These are phyloP conservation scores for Sebastes taczanowskii DNA, from an alignment of 2,797 vertebrate genomes.

Conservation along the genomic window DNA sequence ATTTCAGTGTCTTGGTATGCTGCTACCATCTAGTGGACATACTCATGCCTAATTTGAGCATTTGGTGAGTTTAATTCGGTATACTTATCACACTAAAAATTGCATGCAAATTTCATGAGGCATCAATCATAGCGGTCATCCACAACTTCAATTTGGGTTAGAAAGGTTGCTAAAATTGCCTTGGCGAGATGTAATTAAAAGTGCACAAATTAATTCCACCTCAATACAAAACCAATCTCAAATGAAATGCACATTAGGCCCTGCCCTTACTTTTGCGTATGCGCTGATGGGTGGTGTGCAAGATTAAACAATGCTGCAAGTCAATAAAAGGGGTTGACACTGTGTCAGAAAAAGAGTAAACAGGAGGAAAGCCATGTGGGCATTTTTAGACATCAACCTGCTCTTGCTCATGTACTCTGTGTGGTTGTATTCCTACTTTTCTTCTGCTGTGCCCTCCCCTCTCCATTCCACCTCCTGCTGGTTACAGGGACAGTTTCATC, in stretches of 20 bases:
- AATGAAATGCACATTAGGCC: neutral
- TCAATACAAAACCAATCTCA: neutral
- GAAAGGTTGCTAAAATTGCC: too few species aligned
- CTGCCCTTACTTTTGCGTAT: neutral
- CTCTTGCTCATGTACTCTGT: conserved; percentile 13
- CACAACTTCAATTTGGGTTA: too few species aligned
- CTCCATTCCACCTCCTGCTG: conserved; percentile 29
- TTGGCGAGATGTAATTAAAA: neutral
- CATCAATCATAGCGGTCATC: too few species aligned
- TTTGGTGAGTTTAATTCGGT: neutral
- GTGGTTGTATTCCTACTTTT: neutral
- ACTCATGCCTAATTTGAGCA: neutral
- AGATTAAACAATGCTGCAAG: neutral
- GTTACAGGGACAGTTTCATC: conserved; percentile 52
- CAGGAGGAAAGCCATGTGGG: conserved; percentile 42
- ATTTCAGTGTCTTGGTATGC: neutral
- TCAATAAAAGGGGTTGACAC: conserved; percentile 19
- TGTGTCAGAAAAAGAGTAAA: neutral
- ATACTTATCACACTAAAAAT: neutral
- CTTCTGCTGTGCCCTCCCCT: neutral
- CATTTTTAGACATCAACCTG: neutral
- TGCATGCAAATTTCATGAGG: too few species aligned
- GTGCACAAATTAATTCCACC: neutral
- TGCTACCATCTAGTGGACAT: neutral
- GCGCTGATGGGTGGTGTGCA: neutral